Evolutionary conservation across 2,888 invertebrate species (phyloP), one percentile per base, ranked within the genome.

Genomic region (Troilus luridus): DNA sequence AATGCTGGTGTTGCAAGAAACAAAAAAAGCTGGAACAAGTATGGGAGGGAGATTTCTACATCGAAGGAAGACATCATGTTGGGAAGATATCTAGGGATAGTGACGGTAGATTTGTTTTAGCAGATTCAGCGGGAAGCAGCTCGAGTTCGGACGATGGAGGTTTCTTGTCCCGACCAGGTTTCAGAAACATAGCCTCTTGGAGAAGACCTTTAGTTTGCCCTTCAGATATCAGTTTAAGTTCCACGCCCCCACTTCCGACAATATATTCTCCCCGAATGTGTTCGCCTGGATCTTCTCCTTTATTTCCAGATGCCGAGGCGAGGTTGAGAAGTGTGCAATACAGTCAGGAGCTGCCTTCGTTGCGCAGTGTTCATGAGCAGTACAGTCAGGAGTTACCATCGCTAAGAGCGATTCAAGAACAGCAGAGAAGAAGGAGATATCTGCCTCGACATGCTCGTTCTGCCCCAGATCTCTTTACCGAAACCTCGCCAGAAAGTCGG

Each of bases 401-500:
- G 12, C 94, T 96, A 92, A 95, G 96, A 91, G 96, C 96, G 91
- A 96, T 97, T 90, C 97, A 97, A 93, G 96, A 96, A 93, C 96
- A 96, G 93, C 95, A 96, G n/a, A 88, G 92, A 24, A 91, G 92
- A 19, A 88, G 96, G 91, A 96, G 96, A 6, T 95, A 96, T 89
- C 95, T 97, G 89, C 95, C 96, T 92, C 95, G 95, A 92, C 96
- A 95, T 93, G 96, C 96, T 0, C 95, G 97, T 41, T 95, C 96
- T 89, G 96, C 96, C 14, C 95, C 96, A 0, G 96, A 96, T 41
- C 91, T 93, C 19, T 93, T 92, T 58, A 94, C 95, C 1, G 97
- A 97, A 94, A 97, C 97, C 14, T 98, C 98, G 8, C 98, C 98
- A 0, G 98, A 98, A 94, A 97, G 97, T 93, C 96, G 98, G 90